Conservation (phyloP, 2,888 invertebrate genomes). For the Eupelmus urozonus region DNA sequence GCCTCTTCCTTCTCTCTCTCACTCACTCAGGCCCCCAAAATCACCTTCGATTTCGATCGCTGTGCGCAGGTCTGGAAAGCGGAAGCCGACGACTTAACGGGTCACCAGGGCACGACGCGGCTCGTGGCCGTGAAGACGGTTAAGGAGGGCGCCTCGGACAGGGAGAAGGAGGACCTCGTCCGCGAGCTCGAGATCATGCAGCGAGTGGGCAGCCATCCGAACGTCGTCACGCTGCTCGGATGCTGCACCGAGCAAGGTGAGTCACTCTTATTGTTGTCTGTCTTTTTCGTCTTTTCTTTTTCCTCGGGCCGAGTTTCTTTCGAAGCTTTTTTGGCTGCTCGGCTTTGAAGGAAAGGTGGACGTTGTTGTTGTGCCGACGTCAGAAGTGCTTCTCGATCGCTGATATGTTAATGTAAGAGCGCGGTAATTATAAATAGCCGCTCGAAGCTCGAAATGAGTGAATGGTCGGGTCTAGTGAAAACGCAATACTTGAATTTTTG, state of each 20-base stretch:
- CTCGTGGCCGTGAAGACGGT: slow-evolving; percentile 92
- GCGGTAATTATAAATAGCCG: too few relatives aligned
- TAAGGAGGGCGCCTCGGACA: slow-evolving; percentile 87
- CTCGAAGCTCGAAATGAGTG: too few relatives aligned
- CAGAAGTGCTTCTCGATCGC: too few relatives aligned
- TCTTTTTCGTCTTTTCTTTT: not conserved
- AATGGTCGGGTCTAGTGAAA: too few relatives aligned
- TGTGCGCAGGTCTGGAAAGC: slow-evolving; percentile 88
- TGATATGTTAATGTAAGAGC: too few relatives aligned
- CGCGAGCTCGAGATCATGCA: slow-evolving; percentile 89
- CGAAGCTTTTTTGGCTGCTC: not conserved
- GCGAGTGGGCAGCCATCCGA: slow-evolving; percentile 88
- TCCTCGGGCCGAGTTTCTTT: not conserved
- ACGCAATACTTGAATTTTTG: too few relatives aligned
- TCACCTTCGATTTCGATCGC: slow-evolving; percentile 35
- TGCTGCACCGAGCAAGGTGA: slow-evolving; percentile 90
- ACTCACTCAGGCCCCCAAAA: not conserved
- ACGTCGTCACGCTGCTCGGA: slow-evolving; percentile 89
- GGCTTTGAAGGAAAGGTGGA: too few relatives aligned
- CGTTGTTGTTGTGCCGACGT: too few relatives aligned
- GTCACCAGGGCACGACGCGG: slow-evolving; percentile 86
- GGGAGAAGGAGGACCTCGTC: slow-evolving; percentile 87
- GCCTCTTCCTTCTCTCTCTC: not conserved
- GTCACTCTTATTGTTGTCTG: slow-evolving; percentile 8
- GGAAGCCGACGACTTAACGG: slow-evolving; percentile 88